These are phyloP conservation scores for Malurus alboscapulatus DNA, from an alignment of 2,113 vertebrate genomes.

Conservation along the genomic window DNA sequence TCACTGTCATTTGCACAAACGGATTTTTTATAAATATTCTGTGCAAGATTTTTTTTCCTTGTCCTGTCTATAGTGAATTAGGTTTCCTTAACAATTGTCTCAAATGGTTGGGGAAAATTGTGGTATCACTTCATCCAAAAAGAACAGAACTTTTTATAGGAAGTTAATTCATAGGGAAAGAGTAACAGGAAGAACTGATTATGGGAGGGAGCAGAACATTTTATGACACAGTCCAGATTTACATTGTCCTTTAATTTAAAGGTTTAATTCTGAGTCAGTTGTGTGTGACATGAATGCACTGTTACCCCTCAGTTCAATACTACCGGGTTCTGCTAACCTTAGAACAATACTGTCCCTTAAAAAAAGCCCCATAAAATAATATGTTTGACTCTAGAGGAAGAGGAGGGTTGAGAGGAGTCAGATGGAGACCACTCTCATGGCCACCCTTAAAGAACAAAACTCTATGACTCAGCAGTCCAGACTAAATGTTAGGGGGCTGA, in stretches of 20 bases:
- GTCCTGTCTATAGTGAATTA: neutral
- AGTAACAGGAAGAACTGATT: neutral
- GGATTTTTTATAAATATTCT: neutral
- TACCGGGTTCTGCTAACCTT: neutral
- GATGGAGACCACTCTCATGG: accelerated
- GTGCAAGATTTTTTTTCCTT: neutral
- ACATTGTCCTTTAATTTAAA: neutral
- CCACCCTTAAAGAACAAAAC: neutral
- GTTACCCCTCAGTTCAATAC: neutral
- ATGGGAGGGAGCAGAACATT: neutral
- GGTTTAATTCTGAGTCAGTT: neutral
- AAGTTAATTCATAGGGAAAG: neutral
- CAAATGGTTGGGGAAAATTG: neutral
- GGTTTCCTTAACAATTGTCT: neutral
- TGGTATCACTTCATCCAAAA: neutral
- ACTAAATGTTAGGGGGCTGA: neutral
- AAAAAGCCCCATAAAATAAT: neutral
- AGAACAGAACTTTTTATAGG: neutral
- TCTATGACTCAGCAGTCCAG: neutral
- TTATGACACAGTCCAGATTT: neutral
- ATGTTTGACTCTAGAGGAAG: neutral
- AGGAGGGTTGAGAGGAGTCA: neutral
- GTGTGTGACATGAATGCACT: neutral
- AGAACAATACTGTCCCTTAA: neutral
- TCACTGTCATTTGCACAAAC: neutral